These are phyloP conservation scores for Australoheros facetus DNA, from an alignment of 2,797 vertebrate genomes.

Conservation along the genomic window DNA sequence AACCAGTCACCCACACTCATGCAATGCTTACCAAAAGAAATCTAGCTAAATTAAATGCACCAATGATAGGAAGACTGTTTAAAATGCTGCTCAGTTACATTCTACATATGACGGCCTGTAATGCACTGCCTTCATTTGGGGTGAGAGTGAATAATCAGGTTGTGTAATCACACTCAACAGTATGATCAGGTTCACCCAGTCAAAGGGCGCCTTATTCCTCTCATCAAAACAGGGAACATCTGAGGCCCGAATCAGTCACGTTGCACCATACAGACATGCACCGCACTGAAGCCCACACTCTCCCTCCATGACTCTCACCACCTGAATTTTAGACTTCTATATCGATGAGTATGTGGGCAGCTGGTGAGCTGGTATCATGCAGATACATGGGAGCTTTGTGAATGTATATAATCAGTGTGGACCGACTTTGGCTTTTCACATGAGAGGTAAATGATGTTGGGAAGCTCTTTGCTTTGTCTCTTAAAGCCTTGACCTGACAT, in stretches of 20 bases:
- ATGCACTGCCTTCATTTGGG: neutral
- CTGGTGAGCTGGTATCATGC: slow-evolving; percentile 53
- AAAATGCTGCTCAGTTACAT: neutral
- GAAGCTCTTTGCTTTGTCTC: neutral
- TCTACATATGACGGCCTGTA: neutral
- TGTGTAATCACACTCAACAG: neutral
- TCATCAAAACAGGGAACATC: slow-evolving; percentile 33
- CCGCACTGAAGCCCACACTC: slow-evolving; percentile 39
- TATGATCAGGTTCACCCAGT: neutral
- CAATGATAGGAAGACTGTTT: neutral
- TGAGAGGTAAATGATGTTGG: neutral
- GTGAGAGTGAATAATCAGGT: neutral
- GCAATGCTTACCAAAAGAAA: neutral
- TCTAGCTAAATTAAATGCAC: neutral
- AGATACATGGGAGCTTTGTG: slow-evolving; percentile 16
- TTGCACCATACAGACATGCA: slow-evolving; percentile 41
- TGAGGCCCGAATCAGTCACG: slow-evolving; percentile 41
- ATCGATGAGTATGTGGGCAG: slow-evolving; percentile 63
- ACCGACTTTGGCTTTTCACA: slow-evolving; percentile 1
- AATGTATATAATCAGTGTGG: slow-evolving; percentile 18
- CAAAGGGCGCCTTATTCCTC: slow-evolving; percentile 14
- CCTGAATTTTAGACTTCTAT: slow-evolving; percentile 53
- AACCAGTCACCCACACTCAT: too few species aligned
- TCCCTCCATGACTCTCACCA: slow-evolving; percentile 48
- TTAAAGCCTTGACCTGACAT: slow-evolving; percentile 6